Evolutionary conservation across 2,113 vertebrate genomes (phyloP).

Genomic region (Gymnobelideus leadbeateri): DNA sequence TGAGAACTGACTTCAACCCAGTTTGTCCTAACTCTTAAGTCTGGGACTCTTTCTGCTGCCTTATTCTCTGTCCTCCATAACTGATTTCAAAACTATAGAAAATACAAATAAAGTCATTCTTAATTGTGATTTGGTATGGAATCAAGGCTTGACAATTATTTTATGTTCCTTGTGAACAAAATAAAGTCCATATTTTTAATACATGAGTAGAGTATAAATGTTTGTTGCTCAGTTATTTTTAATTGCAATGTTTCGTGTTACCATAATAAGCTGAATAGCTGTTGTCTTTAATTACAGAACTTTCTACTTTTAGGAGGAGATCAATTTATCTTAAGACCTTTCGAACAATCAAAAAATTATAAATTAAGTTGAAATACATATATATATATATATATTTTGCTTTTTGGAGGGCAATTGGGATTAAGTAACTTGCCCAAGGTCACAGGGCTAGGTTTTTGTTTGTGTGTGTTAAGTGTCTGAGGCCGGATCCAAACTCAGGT

Average conservation of each 20-base stretch:
- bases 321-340: background rate
- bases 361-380: background rate
- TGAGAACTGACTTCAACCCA: no score
- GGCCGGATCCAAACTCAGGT: no score
- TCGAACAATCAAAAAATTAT: background rate
- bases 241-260: background rate
- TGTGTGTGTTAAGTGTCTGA: no score
- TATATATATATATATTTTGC: no score
- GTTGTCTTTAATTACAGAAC: background rate
- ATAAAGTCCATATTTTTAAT: background rate
- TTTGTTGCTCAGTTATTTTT: background rate
- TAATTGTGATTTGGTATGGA: conserved; percentile 35
- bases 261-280: background rate
- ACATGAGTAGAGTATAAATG: conserved; percentile 12
- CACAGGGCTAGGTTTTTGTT: no score
- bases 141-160: background rate
- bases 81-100: background rate
- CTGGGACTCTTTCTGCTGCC: background rate
- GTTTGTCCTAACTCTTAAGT: background rate
- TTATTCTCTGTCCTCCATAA: background rate
- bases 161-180: conserved; percentile 38
- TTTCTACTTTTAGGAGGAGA: background rate
- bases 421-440: no score
- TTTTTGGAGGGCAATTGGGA: no score
- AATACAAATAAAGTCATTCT: conserved; percentile 1